Evolutionary conservation across 2,797 vertebrate species (phyloP), one percentile per base, ranked within the genome.

Genomic region (Lophotriccus pileatus): DNA sequence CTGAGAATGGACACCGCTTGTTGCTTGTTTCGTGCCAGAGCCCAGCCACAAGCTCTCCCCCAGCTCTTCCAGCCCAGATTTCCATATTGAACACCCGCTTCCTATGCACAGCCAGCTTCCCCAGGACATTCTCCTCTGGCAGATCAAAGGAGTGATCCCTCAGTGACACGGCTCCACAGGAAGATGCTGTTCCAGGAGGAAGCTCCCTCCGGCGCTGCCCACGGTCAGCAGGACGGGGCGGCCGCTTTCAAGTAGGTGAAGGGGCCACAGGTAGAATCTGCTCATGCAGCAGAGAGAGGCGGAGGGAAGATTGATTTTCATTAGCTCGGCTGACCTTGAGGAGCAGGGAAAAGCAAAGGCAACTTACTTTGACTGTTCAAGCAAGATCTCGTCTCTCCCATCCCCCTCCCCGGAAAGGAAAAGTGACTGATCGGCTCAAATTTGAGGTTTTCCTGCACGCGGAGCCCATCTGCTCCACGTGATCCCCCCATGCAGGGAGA

Each of bases 291-390:
- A 93, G 67, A 63, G 91, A 87, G 58, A 88, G 74, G 91, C 91
- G 81, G 78, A 87, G 87, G 93, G 94, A 82, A 95, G 87, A 95
- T 97, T 89, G 94, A 81, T 95, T 96, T 95, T 95, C 92, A 86
- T 96, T 96, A 95, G 95, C 95, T 82, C 69, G 90, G 93, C 85
- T 97, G 93, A 94, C 96, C 90, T 95, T 94, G 96, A 94, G 64
- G 93, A 94, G 83, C 92, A 36, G 91, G 58, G 52, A 84, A 95
- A 95, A 97, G 94, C 96, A 97, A 95, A 94, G 90, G 73, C 84
- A 55, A 94, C 95, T 93, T 70, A 73, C 92, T 96, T 96, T 36
- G 95, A 73, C 83, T 87, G 92, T 64, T 94, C 84, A 89, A 63
- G 94, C 82, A 75, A 90, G 92, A 93, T 93, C 82, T 76, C 63